Conservation (phyloP, 2,888 invertebrate species). For the Clistopyga incitator region DNA sequence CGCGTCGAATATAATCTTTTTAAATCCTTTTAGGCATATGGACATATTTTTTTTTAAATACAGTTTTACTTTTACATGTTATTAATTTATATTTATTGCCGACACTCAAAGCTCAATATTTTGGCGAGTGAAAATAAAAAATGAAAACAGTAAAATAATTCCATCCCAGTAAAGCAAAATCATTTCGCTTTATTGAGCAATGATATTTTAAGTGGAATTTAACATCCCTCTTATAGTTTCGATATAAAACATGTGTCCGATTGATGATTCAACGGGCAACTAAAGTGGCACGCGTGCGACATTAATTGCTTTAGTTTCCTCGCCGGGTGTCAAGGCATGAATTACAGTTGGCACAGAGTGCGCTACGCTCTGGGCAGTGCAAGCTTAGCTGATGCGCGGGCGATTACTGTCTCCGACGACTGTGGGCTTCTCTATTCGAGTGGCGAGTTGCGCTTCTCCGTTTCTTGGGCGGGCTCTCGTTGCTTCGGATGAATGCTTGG, state of each 20-base stretch:
- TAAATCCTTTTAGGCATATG: too few species aligned
- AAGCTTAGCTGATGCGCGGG: constrained; percentile 34
- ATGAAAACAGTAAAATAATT: background rate
- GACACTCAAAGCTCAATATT: background rate
- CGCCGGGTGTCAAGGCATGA: constrained; percentile 58
- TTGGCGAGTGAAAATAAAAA: background rate
- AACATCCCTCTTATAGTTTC: background rate
- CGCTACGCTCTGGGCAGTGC: constrained; percentile 40
- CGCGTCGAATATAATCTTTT: too few species aligned
- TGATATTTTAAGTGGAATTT: constrained; percentile 4
- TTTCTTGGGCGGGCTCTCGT: constrained; percentile 44
- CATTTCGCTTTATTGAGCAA: background rate
- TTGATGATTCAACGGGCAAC: constrained; percentile 38
- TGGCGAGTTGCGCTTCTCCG: constrained; percentile 55
- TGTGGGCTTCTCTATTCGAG: constrained; percentile 62
- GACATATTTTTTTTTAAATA: background rate
- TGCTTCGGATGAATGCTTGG: constrained; percentile 44
- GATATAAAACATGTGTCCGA: constrained; percentile 6
- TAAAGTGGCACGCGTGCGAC: constrained; percentile 52
- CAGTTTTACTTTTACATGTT: background rate
- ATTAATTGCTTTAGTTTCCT: constrained; percentile 63
- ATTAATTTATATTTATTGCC: background rate
- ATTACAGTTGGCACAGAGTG: constrained; percentile 64
- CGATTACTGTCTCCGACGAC: constrained; percentile 42
- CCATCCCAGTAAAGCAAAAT: background rate